Evolutionary conservation across 2,113 vertebrate species (phyloP).

Genomic region (Rattus norvegicus): GRCr8 NC_086029.1:18173001-18173500

Average conservation of each 20-base stretch:
- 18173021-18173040: conserved; percentile 69
- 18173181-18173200: conserved; percentile 85
- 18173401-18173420: neutral
- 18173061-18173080: conserved; percentile 76
- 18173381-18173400: neutral
- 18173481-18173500: neutral
- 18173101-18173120: conserved; percentile 84
- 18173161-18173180: conserved; percentile 86
- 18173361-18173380: neutral
- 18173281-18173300: conserved; percentile 67
- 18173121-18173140: conserved; percentile 84
- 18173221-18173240: conserved; percentile 67
- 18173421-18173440: neutral
- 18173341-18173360: neutral
- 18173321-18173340: neutral
- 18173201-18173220: conserved; percentile 81
- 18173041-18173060: conserved; percentile 81
- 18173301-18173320: conserved; percentile 66
- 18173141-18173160: conserved; percentile 87
- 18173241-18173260: conserved; percentile 56
- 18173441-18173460: neutral
- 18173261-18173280: conserved; percentile 65
- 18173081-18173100: conserved; percentile 86
- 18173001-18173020: conserved; percentile 59
- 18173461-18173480: neutral